Percentiles rank a stretch among this genome's conserved stretches.
phyloP scores from a whole-genome alignment of 2,888 invertebrate species.

The Campoplex capitator region DNA sequence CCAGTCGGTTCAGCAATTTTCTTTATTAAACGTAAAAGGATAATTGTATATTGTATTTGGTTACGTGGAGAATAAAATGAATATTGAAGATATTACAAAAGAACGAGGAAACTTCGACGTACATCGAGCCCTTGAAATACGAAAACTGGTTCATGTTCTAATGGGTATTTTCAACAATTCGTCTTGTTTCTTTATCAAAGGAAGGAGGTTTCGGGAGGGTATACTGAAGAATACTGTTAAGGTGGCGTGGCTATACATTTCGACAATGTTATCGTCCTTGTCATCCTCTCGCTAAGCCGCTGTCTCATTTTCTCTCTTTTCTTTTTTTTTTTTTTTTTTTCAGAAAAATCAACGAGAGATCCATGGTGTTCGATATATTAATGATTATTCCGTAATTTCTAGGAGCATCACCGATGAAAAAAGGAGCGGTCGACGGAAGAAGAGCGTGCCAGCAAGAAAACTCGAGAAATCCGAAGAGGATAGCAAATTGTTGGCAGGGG shows the following conservation, averaged over 20 bases:
- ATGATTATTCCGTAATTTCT: constrained; percentile 56
- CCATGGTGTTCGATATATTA: constrained; percentile 31
- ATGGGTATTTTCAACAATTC: not conserved
- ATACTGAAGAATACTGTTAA: not conserved
- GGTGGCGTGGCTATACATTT: not conserved
- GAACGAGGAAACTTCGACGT: not conserved
- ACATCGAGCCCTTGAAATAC: not conserved
- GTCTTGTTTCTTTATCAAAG: not conserved
- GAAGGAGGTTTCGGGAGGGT: constrained; percentile 5
- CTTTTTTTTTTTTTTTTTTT: not conserved
- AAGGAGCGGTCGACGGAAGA: constrained; percentile 47
- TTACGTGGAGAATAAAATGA: constrained; percentile 19
- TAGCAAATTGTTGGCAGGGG: not conserved
- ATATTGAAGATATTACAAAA: not conserved
- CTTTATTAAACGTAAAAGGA: not conserved
- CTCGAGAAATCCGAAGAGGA: constrained; percentile 38
- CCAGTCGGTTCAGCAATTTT: not conserved
- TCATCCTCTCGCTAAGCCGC: not conserved
- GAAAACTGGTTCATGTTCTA: not conserved
- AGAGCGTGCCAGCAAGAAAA: constrained; percentile 43
- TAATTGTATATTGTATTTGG: constrained; percentile 14
- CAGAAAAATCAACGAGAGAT: not conserved
- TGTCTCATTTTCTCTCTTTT: not conserved
- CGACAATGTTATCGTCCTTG: not conserved
- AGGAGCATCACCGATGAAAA: constrained; percentile 45